These are phyloP conservation scores for Drosophila anomelani DNA, from an alignment of 2,888 invertebrate genomes.

Conservation along the genomic window DNA sequence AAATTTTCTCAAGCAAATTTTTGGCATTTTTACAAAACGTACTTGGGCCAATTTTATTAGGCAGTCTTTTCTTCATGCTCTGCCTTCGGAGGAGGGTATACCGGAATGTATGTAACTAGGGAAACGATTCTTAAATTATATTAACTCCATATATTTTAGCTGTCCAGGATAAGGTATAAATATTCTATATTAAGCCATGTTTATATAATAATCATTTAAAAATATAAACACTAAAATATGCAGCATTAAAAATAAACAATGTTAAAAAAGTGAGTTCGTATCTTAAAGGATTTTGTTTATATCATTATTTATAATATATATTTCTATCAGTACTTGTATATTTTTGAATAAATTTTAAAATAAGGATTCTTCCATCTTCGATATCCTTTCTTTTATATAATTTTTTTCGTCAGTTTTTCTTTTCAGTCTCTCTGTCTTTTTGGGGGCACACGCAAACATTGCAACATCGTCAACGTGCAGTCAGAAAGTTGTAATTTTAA, in stretches of 20 bases:
- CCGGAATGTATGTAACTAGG: background rate
- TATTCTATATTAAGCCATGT: background rate
- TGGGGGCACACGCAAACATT: conserved; percentile 53
- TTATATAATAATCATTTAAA: too few species aligned
- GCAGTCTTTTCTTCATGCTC: conserved; percentile 25
- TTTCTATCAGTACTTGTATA: too few species aligned
- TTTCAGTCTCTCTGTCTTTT: conserved; percentile 23
- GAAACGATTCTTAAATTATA: background rate
- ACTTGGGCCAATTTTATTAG: conserved; percentile 73
- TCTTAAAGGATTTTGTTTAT: background rate
- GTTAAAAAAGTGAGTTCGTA: too few species aligned
- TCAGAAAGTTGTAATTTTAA: conserved; percentile 57
- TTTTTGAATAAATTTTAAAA: too few species aligned
- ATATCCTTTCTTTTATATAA: background rate
- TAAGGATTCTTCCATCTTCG: background rate
- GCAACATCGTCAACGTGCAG: conserved; percentile 50
- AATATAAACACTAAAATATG: too few species aligned
- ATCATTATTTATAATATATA: too few species aligned
- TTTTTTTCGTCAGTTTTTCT: background rate
- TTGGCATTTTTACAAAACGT: conserved; percentile 75
- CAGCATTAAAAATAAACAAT: background rate
- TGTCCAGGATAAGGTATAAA: background rate
- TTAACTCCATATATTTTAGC: too few species aligned
- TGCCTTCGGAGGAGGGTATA: background rate
- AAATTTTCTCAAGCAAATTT: conserved; percentile 70